phyloP scores from a whole-genome alignment of 2,113 vertebrate genomes.

The Aramus guarauna region DNA sequence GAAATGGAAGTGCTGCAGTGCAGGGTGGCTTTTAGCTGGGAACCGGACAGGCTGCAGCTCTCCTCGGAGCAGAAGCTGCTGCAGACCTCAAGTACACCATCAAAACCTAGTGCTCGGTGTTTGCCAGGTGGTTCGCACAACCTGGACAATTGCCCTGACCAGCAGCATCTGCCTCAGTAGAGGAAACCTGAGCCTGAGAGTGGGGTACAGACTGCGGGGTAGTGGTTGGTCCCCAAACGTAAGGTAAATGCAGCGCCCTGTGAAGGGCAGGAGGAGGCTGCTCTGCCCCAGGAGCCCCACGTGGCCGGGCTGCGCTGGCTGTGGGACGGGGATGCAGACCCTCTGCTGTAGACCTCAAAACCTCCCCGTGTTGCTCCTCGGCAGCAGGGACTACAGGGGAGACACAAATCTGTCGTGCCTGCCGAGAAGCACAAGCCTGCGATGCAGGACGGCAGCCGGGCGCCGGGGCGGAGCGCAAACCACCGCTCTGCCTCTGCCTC shows the following conservation, averaged over 20 bases:
- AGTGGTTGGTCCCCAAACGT: not conserved
- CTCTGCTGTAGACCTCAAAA: not conserved
- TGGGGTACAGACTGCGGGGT: not conserved
- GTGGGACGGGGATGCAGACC: not conserved
- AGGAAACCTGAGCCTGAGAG: not conserved
- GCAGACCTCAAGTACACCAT: not conserved
- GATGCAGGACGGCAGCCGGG: not conserved
- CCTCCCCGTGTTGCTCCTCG: rapidly evolving
- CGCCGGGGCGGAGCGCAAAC: rapidly evolving
- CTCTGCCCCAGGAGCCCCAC: rapidly evolving
- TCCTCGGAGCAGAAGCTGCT: not conserved
- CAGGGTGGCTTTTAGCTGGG: not conserved
- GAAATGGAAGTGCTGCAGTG: slow-evolving; percentile 8
- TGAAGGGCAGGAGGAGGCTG: not conserved
- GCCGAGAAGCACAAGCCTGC: not conserved
- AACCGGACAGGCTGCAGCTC: rapidly evolving
- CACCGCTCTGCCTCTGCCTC: not conserved
- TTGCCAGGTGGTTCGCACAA: not conserved
- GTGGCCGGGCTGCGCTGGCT: not conserved
- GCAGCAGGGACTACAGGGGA: not conserved
- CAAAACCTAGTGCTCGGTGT: rapidly evolving
- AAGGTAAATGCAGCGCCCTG: not conserved
- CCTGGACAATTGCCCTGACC: not conserved
- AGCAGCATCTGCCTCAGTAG: not conserved
- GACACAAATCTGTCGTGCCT: too few relatives aligned